Base-by-base conservation (phyloP, 2,888 invertebrate species). In the Catonia carolina region DNA sequence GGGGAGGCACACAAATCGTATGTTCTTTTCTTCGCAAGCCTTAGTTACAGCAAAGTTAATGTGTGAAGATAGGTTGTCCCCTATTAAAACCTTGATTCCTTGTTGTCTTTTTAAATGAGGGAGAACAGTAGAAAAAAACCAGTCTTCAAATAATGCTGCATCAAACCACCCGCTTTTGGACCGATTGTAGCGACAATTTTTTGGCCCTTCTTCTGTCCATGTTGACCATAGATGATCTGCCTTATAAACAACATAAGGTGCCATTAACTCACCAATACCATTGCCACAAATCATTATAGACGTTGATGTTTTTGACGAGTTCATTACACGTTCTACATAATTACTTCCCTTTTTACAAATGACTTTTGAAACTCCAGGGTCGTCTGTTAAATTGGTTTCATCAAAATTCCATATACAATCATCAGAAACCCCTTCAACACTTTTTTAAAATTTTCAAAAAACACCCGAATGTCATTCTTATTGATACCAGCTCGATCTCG, bases 221-320 rank as follows among this genome's bases (percentile, higher is more conserved):
- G 69, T 67, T 39, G 67, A 59, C 63, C 69, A 72, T n/a, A 74
- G 37, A 57, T 71, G 53, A 55, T 65, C 63, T 1, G 72, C 65
- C 63, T 74, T 75, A 61, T 74, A 74, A 0, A 72, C 70, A 5
- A 73, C 69, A 61, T 73, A 74, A 18, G 66, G 65, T 3, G 73
- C 72, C 23, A 73, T 60, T 2, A 71, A 20, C 41, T 62, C 57
- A 4, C 73, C 73, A 53, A 60, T 63, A 8, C 73, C 72, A 39
- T 68, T 66, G 8, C 65, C 70, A 53, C 70, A 67, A 55, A 73
- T 65, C 73, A 74, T 75, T 2, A 72, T 23, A 3, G 70, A 35
- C 12, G 51, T 22, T 17, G 23, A 47, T 12, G 56, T 54, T 59
- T 72, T 71, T 10, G 67, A 56, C 1, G 62, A 54, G 54, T 72